These are phyloP conservation scores for Anticlea derivata DNA, from an alignment of 2,888 invertebrate genomes.

Conservation along the genomic window DNA sequence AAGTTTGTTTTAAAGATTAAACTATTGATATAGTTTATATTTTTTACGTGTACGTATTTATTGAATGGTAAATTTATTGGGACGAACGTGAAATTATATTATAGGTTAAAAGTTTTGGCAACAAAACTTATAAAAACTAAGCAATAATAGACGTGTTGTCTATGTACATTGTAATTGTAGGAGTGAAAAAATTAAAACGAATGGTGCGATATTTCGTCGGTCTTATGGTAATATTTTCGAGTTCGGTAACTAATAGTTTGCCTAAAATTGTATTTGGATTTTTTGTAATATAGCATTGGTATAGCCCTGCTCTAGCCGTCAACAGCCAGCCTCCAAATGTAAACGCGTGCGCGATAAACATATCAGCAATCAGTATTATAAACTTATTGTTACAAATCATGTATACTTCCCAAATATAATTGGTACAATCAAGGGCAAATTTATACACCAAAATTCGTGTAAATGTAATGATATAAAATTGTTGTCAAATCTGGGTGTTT, in stretches of 20 bases:
- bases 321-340: conserved; percentile 34
- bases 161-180: conserved; percentile 81
- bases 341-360: conserved; percentile 66
- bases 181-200: conserved; percentile 72
- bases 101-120: conserved; percentile 80
- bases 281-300: conserved; percentile 73
- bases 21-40: conserved; percentile 85
- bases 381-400: conserved; percentile 35
- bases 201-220: conserved; percentile 79
- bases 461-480: conserved; percentile 37
- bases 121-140: conserved; percentile 80
- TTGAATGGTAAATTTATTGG: conserved; percentile 84
- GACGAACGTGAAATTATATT: conserved; percentile 82
- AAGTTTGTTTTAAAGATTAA: conserved; percentile 85
- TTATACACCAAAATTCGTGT: conserved; percentile 55
- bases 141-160: conserved; percentile 81
- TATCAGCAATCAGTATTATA: conserved; percentile 71
- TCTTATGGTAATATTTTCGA: conserved; percentile 66
- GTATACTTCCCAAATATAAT: conserved; percentile 36
- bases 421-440: conserved; percentile 39
- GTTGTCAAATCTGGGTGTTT: conserved; percentile 51
- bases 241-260: conserved; percentile 68
- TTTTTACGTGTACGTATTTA: conserved; percentile 84
- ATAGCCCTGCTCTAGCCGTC: conserved; percentile 74
- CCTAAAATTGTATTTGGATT: conserved; percentile 73